Evolutionary conservation across 1,140 invertebrate species (phyloP).

Genomic region (Hycleus phaleratus): DNA sequence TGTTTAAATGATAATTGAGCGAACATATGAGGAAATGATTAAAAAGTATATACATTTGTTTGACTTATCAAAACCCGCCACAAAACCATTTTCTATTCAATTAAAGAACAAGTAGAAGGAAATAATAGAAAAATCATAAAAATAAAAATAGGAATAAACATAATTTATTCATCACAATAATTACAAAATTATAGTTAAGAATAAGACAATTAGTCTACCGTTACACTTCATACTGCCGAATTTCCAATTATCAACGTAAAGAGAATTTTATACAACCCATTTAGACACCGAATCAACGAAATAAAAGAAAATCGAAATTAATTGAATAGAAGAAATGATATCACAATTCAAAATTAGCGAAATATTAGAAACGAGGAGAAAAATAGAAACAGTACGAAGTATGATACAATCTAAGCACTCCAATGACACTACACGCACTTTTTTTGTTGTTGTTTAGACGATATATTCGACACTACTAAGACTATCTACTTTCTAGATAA

Average conservation of each 20-base stretch:
- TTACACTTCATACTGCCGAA: slow-evolving; percentile 25
- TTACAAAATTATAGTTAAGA: slow-evolving; percentile 26
- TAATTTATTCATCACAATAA: slow-evolving; percentile 33
- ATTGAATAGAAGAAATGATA: slow-evolving; percentile 2
- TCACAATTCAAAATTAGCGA: slow-evolving; percentile 3
- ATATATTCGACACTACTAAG: slow-evolving; percentile 36
- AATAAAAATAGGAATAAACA: slow-evolving; percentile 23
- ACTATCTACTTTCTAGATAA: slow-evolving; percentile 36
- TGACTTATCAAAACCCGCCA: slow-evolving; percentile 6
- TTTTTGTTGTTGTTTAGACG: slow-evolving; percentile 23
- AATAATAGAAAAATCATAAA: neutral
- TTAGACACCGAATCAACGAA: too few relatives aligned
- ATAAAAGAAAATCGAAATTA: neutral
- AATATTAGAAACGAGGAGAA: neutral
- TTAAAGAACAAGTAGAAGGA: too few relatives aligned
- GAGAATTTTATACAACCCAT: neutral
- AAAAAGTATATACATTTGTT: slow-evolving; percentile 14
- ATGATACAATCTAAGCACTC: slow-evolving; percentile 35
- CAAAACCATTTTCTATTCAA: slow-evolving; percentile 9
- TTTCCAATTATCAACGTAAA: neutral
- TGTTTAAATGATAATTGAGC: slow-evolving; percentile 7
- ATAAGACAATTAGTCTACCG: slow-evolving; percentile 24
- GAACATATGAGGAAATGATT: slow-evolving; percentile 21
- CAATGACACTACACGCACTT: slow-evolving; percentile 38
- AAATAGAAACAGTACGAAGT: slow-evolving; percentile 28